Base-by-base conservation (phyloP, 2,888 invertebrate genomes). In the Drosophila pegasa region DNA sequence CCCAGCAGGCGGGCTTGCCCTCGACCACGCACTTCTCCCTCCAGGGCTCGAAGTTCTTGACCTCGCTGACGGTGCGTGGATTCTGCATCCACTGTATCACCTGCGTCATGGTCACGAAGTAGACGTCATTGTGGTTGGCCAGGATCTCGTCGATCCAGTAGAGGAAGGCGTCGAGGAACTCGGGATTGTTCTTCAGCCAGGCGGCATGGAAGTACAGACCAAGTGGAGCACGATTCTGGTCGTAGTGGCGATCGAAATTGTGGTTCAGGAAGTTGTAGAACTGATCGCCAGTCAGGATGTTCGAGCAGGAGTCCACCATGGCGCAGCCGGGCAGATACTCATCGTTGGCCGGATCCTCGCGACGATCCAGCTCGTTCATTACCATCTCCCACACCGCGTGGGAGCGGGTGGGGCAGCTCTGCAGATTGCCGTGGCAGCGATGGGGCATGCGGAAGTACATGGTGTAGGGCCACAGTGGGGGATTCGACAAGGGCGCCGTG, bases 371-470 rank as follows among this genome's bases (percentile, higher is more conserved):
- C 92, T 98, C 98, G 92, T 98, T 98, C 95, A 98, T 96, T 37
- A 98, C 97, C 97, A 98, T 97, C 92, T 98, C 98, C 98, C 98
- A 98, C 37, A 98, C 97, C 50, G 98, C 97, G 92, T 98, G 98
- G 75, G 97, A 97, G 90, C 97, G 95, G 2, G 97, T 97, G 12
- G 97, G 97, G 91, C 97, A 98, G 91, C 95, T 97, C 92, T 98
- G 98, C 64, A 97, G 93, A 92, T 98, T 98, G 72, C 98, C 98
- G 91, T 98, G 97, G 90, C 98, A 98, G 68, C 96, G 95, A 92
- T 98, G 98, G 0, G 98, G 97, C 97, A 98, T 97, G 88, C 97
- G 95, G 95, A 98, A 98, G 94, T 98, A 98, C 96, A 99, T 96
- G 63, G 98, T 99, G 94, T 99, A 99, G 3, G 99, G 99, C 99